phyloP scores from a whole-genome alignment of 2,113 vertebrate species.

The Thryonomys swinderianus region DNA sequence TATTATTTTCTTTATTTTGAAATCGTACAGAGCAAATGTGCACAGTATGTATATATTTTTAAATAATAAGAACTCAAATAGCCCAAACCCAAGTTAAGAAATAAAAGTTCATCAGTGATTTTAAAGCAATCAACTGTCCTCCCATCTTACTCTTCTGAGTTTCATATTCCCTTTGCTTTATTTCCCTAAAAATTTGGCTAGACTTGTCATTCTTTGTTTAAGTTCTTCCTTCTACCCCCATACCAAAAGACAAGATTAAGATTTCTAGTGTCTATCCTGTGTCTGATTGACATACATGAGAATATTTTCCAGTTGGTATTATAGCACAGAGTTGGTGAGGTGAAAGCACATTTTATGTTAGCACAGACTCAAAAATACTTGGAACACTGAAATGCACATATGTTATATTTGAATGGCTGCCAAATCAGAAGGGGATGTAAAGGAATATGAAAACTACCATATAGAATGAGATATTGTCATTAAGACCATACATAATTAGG shows the following conservation, averaged over 20 bases:
- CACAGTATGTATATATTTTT: not conserved
- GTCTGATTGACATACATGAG: conserved; percentile 81
- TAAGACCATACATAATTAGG: conserved; percentile 33
- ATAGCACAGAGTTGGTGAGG: conserved; percentile 78
- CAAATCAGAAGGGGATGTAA: conserved; percentile 78
- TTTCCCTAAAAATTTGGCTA: not conserved
- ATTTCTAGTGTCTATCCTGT: conserved; percentile 70
- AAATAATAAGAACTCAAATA: not conserved
- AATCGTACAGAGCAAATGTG: not conserved
- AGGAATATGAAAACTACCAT: conserved; percentile 74
- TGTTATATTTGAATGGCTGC: conserved; percentile 81
- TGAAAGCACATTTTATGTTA: conserved; percentile 85
- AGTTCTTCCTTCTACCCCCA: not conserved
- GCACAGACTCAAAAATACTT: conserved; percentile 82
- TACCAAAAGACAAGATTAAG: conserved; percentile 69
- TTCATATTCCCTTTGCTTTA: not conserved
- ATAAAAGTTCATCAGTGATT: conserved; percentile 2
- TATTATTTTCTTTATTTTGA: not conserved
- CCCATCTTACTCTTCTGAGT: not conserved
- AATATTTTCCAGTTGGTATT: conserved; percentile 80
- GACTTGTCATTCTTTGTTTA: conserved; percentile 68
- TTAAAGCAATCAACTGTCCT: not conserved
- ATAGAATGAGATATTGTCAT: conserved; percentile 69
- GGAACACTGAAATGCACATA: conserved; percentile 81
- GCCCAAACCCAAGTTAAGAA: not conserved